Percentiles rank a stretch among this genome's conserved stretches.
Conservation (phyloP, 2,888 invertebrate genomes). For the Cistogaster globosa region DNA sequence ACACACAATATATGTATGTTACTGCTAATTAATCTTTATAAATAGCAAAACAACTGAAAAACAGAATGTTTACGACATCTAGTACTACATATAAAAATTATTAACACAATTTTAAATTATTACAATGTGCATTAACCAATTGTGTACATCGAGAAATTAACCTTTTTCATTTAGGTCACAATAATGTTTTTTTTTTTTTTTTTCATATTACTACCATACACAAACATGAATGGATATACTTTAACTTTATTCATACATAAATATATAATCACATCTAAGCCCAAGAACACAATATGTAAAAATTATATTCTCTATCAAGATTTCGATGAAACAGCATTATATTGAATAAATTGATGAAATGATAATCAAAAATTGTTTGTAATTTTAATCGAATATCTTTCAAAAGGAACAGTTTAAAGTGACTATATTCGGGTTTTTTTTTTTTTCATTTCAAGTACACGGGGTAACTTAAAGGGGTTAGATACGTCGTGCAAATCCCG, state of each 20-base stretch:
- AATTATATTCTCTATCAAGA: background rate
- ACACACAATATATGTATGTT: background rate
- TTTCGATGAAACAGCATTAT: background rate
- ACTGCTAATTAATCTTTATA: conserved; percentile 19
- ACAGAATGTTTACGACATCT: no score
- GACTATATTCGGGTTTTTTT: no score
- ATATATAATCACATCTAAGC: conserved; percentile 33
- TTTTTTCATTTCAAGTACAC: no score
- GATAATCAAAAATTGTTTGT: background rate
- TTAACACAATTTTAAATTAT: no score
- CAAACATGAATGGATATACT: background rate
- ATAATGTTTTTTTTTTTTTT: no score
- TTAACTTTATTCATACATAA: conserved; percentile 14
- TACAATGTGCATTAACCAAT: background rate
- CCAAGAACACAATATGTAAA: conserved; percentile 29
- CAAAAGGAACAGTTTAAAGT: no score
- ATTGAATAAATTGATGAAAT: background rate
- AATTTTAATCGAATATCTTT: no score
- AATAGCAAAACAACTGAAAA: no score
- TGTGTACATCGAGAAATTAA: conserved; percentile 4
- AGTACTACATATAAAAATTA: no score
- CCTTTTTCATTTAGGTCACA: conserved; percentile 4
- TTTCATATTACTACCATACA: conserved; percentile 18
- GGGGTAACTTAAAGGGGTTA: no score
- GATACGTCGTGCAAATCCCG: no score